Base-by-base conservation (phyloP, 2,888 invertebrate species). In the Xylota sylvarum region DNA sequence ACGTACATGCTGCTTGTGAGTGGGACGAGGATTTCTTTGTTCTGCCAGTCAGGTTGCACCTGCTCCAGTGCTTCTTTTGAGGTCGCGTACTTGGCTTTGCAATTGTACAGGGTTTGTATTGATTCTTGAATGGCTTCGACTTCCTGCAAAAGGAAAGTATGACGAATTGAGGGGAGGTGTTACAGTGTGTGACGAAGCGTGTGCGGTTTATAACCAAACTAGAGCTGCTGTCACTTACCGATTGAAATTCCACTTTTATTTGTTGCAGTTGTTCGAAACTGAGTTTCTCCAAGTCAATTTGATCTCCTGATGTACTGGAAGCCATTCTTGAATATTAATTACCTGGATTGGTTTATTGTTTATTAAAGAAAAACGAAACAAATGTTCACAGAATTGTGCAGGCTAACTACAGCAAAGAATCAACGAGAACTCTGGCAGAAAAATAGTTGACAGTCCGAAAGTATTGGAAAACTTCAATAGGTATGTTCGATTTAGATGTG, bases 1-100 rank as follows among this genome's bases (percentile, higher is more conserved):
- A 99, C 98, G 93, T 99, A 99, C 97, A 99, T 98, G 89, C 99
- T 99, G 89, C 97, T 97, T 12, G 99, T 98, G 12, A 99, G 94
- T 1, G 99, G 99, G 14, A 99, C 98, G 19, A 99, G 93, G 88
- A 99, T 96, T 77, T 96, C 95, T 90, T 96, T 97, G 89, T 97
- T 97, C 90, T 96, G 95, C 87, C 95, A 94, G 23, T 95, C 95
- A 0, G 96, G 95, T 55, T 95, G 96, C 76, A 98, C 94, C 93
- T 96, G 96, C 84, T 97, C 96, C 64, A 97, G 94, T 89, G 96
- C 96, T 90, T 97, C 97, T 64, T 96, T 96, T 0, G 98, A 98
- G 90, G 97, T 97, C 79, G 96, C 95, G 93, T 97, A 98, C 93
- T 98, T 98, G 37, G 94, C 94, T 92, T 98, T 98, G 6, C 98